Evolutionary conservation across 2,888 invertebrate genomes (phyloP), one percentile per base, ranked within the genome.

Genomic region (Meliscaeva auricollis): DNA sequence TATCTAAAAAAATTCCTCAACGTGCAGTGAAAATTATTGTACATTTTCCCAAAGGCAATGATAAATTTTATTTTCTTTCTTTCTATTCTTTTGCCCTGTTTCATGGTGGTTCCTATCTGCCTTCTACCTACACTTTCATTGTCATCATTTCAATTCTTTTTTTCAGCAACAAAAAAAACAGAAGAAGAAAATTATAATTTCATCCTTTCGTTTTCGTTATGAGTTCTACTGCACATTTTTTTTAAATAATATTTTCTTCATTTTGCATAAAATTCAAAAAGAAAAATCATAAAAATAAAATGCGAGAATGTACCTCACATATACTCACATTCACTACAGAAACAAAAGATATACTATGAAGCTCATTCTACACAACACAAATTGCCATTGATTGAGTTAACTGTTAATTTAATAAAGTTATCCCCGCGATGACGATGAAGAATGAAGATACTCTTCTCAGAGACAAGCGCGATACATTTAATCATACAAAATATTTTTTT

Each of bases 181-280:
- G 17, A 11, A 56, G 11, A 20, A 9, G 11, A 56, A 22, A 56
- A 82, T 50, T 76, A 64, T 38, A 15, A 66, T 66, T 35, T 75
- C 46, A 82, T 76, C 81, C 83, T 76, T 84, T 84, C 72, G 60
- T 66, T 84, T 84, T 84, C 69, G 11, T 68, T 75, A 15, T 48
- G 35, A 32, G 9, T 35, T 35, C 35, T 35, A 9, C 35, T 35
- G 30, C 11, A 46, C 11, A 48, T 20, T 52, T 48, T 64, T 35
- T 15, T n/a, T n/a, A n/a, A n/a, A n/a, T n/a, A n/a, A n/a, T n/a
- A n/a, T n/a, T n/a, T n/a, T n/a, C n/a, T 66, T 60, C 50, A 38
- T 48, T 74, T 78, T 74, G 78, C 62, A 69, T 64, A 54, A 35
- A 56, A 22, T 8, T 9, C 38, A 58, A 58, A 15, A 62, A 26